Conservation (phyloP, 2,113 vertebrate species). For the Aphyosemion australe region DNA sequence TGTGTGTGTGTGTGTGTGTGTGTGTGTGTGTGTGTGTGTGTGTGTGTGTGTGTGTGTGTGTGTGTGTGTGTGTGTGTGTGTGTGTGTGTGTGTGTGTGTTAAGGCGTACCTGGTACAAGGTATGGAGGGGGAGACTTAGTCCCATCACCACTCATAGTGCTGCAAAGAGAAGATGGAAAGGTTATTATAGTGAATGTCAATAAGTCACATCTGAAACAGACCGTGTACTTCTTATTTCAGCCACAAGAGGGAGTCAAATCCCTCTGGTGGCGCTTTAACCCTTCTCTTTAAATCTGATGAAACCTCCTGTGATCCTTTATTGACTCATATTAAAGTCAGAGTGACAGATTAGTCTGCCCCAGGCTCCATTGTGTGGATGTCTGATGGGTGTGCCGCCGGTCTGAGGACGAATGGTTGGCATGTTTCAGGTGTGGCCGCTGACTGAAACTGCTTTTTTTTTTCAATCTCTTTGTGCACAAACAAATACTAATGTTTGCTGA, state of each 20-base stretch:
- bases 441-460: neutral
- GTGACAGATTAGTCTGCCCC: constrained; percentile 1
- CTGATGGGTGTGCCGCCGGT: constrained; percentile 2
- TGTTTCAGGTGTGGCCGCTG: constrained; percentile 10
- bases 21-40: neutral
- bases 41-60: neutral
- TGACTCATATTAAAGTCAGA: neutral
- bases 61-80: constrained; percentile 1
- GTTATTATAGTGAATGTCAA: no score
- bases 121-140: constrained; percentile 57
- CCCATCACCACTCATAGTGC: constrained; percentile 58
- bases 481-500: neutral
- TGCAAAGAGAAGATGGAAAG: constrained; percentile 13
- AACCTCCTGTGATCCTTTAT: neutral
- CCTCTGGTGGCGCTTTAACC: neutral
- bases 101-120: constrained; percentile 53
- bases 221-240: neutral
- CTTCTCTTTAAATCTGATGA: neutral
- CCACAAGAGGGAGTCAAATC: constrained; percentile 12
- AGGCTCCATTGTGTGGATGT: neutral
- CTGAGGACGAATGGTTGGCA: neutral
- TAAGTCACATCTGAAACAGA: no score
- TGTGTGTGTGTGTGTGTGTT: neutral
- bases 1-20: no score
- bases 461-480: neutral